These are phyloP conservation scores for Styela clava DNA, from an alignment of 23 tunicate genomes.

Conservation along the genomic window DNA sequence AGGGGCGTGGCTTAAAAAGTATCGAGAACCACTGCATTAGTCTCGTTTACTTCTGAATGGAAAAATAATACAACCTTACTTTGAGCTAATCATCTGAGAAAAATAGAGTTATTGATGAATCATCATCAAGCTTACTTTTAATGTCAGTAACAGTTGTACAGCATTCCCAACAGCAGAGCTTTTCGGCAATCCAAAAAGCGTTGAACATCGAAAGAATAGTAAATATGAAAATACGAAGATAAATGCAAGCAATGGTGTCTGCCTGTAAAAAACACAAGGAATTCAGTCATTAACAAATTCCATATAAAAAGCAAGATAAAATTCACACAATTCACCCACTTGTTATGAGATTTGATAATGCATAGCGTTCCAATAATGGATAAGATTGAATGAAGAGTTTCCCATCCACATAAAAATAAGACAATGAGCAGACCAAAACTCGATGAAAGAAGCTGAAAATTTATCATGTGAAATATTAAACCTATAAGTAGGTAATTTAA, in stretches of 20 bases:
- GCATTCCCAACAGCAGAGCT: slow-evolving; percentile 76
- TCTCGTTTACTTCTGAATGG: too few relatives aligned
- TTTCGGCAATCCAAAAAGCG: slow-evolving; percentile 43
- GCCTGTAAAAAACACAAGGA: slow-evolving; percentile 22
- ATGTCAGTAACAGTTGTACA: slow-evolving; percentile 64
- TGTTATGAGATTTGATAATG: slow-evolving; percentile 56
- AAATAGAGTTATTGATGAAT: too few relatives aligned
- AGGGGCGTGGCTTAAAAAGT: too few relatives aligned
- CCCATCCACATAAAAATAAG: slow-evolving; percentile 45
- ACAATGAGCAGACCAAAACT: slow-evolving; percentile 39
- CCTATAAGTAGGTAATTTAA: too few relatives aligned
- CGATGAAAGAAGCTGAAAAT: slow-evolving; percentile 37
- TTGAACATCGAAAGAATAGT: slow-evolving; percentile 67
- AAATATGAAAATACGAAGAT: slow-evolving; percentile 58
- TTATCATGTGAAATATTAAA: too few relatives aligned
- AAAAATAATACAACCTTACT: too few relatives aligned
- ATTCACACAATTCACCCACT: too few relatives aligned
- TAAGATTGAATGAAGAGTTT: slow-evolving; percentile 47
- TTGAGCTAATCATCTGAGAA: too few relatives aligned
- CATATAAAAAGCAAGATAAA: too few relatives aligned
- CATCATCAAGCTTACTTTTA: slow-evolving; percentile 59
- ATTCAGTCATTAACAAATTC: too few relatives aligned
- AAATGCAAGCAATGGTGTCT: slow-evolving; percentile 59
- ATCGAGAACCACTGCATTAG: too few relatives aligned
- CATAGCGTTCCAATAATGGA: slow-evolving; percentile 42